Base-by-base conservation (phyloP, 2,888 invertebrate species). In the Stenurella melanura region DNA sequence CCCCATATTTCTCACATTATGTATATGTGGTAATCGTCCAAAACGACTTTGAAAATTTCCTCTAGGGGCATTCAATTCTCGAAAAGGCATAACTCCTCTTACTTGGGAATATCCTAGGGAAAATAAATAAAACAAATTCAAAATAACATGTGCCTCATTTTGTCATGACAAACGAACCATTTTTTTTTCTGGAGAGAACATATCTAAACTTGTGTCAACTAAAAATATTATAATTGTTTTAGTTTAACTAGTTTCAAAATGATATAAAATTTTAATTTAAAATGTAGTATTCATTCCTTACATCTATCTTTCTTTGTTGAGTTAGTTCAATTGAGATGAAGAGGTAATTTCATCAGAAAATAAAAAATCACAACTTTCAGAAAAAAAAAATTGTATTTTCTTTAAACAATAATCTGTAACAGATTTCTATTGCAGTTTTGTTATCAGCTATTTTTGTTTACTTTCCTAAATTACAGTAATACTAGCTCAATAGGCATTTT, bases 1-100 rank as follows among this genome's bases (percentile, higher is more conserved):
- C 71, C 87, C 88, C 86, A 88, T 85, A 84, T 87, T 85, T 82
- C 86, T 81, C 76, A 85, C 80, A 78, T 82, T 84, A 81, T 83
- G 83, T 75, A 82, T 73, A 70, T 76, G 56, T 72, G 76, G 78
- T 66, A 78, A 82, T 63, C 83, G 78, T 77, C 82, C 81, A 57
- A 82, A 84, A 61, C 83, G 82, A 79, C 81, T 83, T 66, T 79
- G 83, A 77, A 81, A 82, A 78, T 80, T 84, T 80, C 81, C 84
- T 81, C 82, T 82, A 73, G 81, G 82, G 78, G 83, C 73, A 77
- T 78, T 82, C 76, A 81, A 80, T 74, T 84, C 85, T 79, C 85
- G 80, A 82, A 83, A 83, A 64, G 84, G 84, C 82, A 83, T 78
- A 70, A 83, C 78, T 83, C 85, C 85, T 83, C 84, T 79, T 69